Conservation (phyloP, 2,888 invertebrate species). For the Drosophila niveifrons region DNA sequence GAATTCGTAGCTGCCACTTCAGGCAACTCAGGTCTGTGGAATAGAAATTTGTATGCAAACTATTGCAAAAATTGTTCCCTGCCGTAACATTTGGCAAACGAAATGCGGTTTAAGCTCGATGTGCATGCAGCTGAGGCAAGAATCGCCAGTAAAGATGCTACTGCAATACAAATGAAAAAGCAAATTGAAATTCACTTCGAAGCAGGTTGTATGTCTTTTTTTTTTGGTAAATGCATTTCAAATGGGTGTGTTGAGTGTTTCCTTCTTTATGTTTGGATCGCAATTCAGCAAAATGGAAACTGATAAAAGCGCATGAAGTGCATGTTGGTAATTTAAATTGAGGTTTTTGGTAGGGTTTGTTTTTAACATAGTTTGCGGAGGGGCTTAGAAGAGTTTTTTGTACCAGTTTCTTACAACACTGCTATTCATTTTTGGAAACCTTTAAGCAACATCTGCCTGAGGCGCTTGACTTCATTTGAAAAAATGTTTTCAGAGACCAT, state of each 20-base stretch:
- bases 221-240: constrained; percentile 35
- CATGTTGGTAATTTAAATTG: background rate
- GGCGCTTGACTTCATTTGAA: background rate
- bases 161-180: constrained; percentile 22
- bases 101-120: constrained; percentile 52
- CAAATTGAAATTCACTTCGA: constrained; percentile 53
- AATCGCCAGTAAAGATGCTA: constrained; percentile 26
- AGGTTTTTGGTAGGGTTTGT: background rate
- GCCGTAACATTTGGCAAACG: constrained; percentile 55
- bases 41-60: constrained; percentile 70
- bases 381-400: background rate
- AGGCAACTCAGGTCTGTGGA: constrained; percentile 18
- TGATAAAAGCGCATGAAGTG: background rate
- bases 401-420: background rate
- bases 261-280: background rate
- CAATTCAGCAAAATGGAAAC: background rate
- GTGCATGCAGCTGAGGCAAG: constrained; percentile 11
- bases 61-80: constrained; percentile 61
- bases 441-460: constrained; percentile 27
- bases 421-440: constrained; percentile 11
- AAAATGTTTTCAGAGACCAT: constrained; percentile 44
- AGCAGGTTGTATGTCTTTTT: constrained; percentile 18
- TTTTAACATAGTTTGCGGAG: background rate
- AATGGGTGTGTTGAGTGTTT: constrained; percentile 14
- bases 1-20: constrained; percentile 5